Percentiles rank a stretch among this genome's conserved stretches.
These are phyloP conservation scores for Eugnorisma glareosa DNA, from an alignment of 2,888 invertebrate genomes.

Conservation along the genomic window DNA sequence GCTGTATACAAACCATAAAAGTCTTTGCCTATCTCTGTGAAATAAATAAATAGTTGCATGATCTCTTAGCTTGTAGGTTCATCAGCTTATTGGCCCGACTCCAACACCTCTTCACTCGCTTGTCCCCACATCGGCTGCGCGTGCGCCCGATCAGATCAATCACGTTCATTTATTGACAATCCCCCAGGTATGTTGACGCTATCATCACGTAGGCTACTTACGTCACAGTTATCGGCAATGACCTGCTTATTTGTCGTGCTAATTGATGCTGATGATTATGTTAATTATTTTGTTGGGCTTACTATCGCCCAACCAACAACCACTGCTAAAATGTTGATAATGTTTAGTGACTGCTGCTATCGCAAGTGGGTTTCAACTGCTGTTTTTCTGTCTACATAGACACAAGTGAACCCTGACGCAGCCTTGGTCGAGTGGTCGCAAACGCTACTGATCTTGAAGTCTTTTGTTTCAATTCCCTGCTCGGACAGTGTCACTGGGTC, in stretches of 20 bases:
- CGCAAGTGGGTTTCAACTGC: not conserved
- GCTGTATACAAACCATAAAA: not conserved
- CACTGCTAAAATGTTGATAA: not conserved
- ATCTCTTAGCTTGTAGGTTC: constrained; percentile 1
- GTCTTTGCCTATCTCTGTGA: not conserved
- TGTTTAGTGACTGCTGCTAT: not conserved
- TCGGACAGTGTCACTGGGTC: not conserved
- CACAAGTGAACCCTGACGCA: not conserved
- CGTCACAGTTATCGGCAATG: constrained; percentile 41
- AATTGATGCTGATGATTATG: not conserved
- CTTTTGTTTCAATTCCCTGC: not conserved
- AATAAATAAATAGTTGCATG: not conserved
- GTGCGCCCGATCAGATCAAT: constrained; percentile 10
- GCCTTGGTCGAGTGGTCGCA: not conserved
- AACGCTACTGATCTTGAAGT: not conserved
- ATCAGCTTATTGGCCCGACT: constrained; percentile 10
- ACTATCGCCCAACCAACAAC: too few relatives aligned
- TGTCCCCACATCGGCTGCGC: constrained; percentile 25
- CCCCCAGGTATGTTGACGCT: constrained; percentile 10
- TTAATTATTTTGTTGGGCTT: not conserved
- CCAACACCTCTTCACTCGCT: constrained; percentile 5
- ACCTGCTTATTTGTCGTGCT: constrained; percentile 19
- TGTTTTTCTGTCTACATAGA: not conserved
- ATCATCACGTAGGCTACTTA: constrained; percentile 34
- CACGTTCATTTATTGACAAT: constrained; percentile 8